These are phyloP conservation scores for Andrena praecox DNA, from an alignment of 2,888 invertebrate genomes.

Conservation along the genomic window DNA sequence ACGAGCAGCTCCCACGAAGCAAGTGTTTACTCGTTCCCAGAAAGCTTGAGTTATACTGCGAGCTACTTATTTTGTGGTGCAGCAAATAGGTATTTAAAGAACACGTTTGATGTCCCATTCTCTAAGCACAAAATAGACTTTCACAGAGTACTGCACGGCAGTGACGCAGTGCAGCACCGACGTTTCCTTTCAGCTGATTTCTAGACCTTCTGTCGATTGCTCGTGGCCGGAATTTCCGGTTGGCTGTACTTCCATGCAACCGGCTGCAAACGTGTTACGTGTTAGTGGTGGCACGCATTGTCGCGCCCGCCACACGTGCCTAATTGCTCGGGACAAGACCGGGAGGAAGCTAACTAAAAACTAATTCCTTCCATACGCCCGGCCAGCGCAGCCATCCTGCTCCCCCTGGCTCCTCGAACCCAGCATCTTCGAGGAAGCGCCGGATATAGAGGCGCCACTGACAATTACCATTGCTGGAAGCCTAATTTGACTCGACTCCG, in stretches of 20 bases:
- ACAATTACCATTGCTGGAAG: slow-evolving; percentile 81
- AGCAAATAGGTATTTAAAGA: too few species aligned
- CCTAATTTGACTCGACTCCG: slow-evolving; percentile 80
- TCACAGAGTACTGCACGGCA: background rate
- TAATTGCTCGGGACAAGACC: slow-evolving; percentile 82
- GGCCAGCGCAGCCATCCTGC: slow-evolving; percentile 51
- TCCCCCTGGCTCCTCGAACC: slow-evolving; percentile 29
- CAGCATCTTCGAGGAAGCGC: slow-evolving; percentile 82
- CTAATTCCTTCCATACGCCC: slow-evolving; percentile 84
- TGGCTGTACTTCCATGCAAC: slow-evolving; percentile 54
- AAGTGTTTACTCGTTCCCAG: too few species aligned
- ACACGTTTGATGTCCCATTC: background rate
- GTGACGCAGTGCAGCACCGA: background rate
- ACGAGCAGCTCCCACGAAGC: too few species aligned
- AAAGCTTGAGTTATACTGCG: too few species aligned
- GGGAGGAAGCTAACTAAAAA: slow-evolving; percentile 80
- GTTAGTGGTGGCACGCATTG: slow-evolving; percentile 81
- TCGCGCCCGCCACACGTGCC: slow-evolving; percentile 80
- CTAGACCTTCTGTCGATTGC: slow-evolving; percentile 38
- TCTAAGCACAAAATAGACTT: background rate
- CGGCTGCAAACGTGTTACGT: slow-evolving; percentile 78
- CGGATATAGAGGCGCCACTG: slow-evolving; percentile 85
- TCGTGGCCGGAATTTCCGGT: slow-evolving; percentile 67
- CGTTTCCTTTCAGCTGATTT: slow-evolving; percentile 4
- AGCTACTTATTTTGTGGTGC: too few species aligned